A percentile compares a stretch with the other conserved stretches of the same genome.
Conservation (phyloP, 2,888 invertebrate species). For the Drosophila anomalata region DNA sequence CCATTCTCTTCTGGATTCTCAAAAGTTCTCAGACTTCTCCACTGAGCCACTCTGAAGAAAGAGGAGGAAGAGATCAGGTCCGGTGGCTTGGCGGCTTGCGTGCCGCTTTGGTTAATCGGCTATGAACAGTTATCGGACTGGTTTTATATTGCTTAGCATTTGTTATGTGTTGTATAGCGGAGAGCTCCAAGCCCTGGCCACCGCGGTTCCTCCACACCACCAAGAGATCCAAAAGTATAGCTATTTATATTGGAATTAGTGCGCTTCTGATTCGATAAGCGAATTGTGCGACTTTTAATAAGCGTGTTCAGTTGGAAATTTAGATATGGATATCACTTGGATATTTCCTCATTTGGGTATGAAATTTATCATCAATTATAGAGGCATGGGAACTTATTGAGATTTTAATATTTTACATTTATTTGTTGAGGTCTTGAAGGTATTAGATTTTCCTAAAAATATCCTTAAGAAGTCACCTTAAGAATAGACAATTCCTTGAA, state of each 20-base stretch:
- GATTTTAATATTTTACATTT: no score
- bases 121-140: conserved; percentile 79
- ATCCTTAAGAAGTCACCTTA: no score
- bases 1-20: conserved; percentile 4
- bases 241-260: conserved; percentile 77
- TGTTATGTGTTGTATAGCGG: conserved; percentile 51
- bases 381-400: not conserved
- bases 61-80: conserved; percentile 11
- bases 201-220: not conserved
- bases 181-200: not conserved
- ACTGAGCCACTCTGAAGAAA: not conserved
- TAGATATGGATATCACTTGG: conserved; percentile 49
- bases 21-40: conserved; percentile 4
- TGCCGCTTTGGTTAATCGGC: conserved; percentile 76
- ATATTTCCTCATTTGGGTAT: not conserved
- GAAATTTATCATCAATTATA: conserved; percentile 12
- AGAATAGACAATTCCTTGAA: not conserved
- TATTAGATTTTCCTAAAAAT: no score
- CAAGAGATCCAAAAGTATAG: conserved; percentile 26
- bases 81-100: conserved; percentile 53
- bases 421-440: no score
- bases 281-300: conserved; percentile 66
- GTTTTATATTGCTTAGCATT: conserved; percentile 54
- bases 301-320: conserved; percentile 72
- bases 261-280: conserved; percentile 72